Base-by-base conservation (phyloP, 2,113 vertebrate species). In the Gymnogyps californianus region DNA sequence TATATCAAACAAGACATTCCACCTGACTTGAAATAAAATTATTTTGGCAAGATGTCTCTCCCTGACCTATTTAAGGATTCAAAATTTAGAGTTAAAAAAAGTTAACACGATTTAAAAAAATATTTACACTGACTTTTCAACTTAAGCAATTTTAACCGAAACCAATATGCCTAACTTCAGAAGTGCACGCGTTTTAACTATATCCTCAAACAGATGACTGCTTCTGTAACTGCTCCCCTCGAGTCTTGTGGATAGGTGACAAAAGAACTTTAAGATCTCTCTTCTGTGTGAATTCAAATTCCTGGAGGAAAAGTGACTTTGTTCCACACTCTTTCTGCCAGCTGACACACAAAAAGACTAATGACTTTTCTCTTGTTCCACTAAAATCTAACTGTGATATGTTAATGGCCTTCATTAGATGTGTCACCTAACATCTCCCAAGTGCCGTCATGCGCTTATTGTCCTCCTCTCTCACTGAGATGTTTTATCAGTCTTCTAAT, bases 321-420 rank as follows among this genome's bases (percentile, higher is more conserved):
- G 31, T 51, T 92, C 38, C 49, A 7, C 4, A 21, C 36, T 58
- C 12, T 83, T 81, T 54, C 62, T 92, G 70, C 76, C 46, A 81
- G 75, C 28, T 95, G 91, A 55, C 91, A 55, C 49, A 34, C 46
- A 54, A 29, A 74, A 81, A 95, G 70, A 91, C 66, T 89, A 66
- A 95, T 71, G 85, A 20, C 42, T 92, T 89, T 31, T 58, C 65
- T 59, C 36, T 80, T 92, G 76, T 71, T 87, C 67, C n/a, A 31
- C 5, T 5, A n/a, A 86, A 92, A 78, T 67, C 82, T 87, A 4
- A 47, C 82, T 77, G 82, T 80, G 90, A 17, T 64, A 10, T 0
- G 0, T 75, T 90, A 94, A 96, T 94, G 90, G 90, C 64, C 85
- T 90, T 88, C 88, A 92, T 94, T 97, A 90, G 80, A 81, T 24